Evolutionary conservation across 1,140 invertebrate genomes (phyloP).

Genomic region (Hycleus cichorii): DNA sequence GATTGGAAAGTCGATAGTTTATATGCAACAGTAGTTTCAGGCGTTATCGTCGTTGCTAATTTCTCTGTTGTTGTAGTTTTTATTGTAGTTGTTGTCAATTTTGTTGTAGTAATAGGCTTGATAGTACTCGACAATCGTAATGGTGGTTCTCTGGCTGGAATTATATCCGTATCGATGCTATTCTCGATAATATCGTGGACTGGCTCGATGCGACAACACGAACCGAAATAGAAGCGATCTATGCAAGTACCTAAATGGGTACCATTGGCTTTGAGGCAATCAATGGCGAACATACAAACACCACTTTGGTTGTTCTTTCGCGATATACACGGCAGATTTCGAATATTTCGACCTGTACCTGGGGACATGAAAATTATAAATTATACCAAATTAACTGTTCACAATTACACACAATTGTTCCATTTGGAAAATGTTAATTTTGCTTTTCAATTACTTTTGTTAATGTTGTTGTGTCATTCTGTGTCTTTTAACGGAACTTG

Average conservation of each 20-base stretch:
- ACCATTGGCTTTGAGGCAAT: constrained; percentile 84
- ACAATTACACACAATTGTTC: too few species aligned
- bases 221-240: constrained; percentile 86
- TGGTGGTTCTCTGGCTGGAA: constrained; percentile 43
- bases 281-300: constrained; percentile 90
- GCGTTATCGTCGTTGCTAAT: background rate
- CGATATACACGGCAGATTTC: constrained; percentile 77
- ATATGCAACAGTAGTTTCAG: constrained; percentile 29
- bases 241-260: constrained; percentile 86
- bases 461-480: too few species aligned
- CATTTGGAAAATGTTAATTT: too few species aligned
- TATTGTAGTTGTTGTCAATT: constrained; percentile 10
- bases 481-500: constrained; percentile 1
- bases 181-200: constrained; percentile 44
- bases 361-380: constrained; percentile 6
- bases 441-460: too few species aligned
- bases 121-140: constrained; percentile 35
- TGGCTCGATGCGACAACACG: constrained; percentile 68
- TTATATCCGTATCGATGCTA: constrained; percentile 46
- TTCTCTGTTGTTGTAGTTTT: constrained; percentile 10
- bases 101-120: constrained; percentile 25
- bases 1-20: constrained; percentile 49
- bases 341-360: constrained; percentile 76
- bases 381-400: too few species aligned
- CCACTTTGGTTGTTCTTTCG: constrained; percentile 70